A percentile compares a stretch with the other conserved stretches of the same genome.
Evolutionary conservation across 2,113 vertebrate genomes (phyloP).

Genomic region (Kryptolebias marmoratus): DNA sequence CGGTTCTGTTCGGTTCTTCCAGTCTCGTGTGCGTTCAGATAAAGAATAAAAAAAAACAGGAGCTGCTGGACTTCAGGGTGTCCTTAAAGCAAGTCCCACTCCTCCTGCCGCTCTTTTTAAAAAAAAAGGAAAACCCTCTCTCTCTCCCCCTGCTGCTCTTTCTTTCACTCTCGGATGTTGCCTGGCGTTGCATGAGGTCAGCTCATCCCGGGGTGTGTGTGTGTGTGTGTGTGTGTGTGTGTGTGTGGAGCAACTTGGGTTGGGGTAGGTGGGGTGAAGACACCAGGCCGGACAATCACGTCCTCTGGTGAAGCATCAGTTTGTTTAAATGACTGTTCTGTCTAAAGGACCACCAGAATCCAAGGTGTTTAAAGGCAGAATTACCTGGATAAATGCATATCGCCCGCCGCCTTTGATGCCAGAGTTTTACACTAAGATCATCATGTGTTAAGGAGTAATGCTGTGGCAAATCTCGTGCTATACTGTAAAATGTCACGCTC

Average conservation of each 20-base stretch:
- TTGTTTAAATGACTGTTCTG: no score
- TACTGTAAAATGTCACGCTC: no score
- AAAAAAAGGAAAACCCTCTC: conserved; percentile 48
- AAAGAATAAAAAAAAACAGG: conserved; percentile 34
- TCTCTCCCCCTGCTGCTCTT: conserved; percentile 27
- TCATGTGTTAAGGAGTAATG: no score
- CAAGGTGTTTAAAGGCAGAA: no score
- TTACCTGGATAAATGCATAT: no score
- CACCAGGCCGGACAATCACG: no score
- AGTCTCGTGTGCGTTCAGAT: conserved; percentile 63
- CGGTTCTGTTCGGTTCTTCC: conserved; percentile 64
- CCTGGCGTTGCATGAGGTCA: conserved; percentile 77
- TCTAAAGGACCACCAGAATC: no score
- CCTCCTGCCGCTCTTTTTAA: conserved; percentile 66
- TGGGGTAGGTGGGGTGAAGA: no score
- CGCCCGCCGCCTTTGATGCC: no score
- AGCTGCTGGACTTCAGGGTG: conserved; percentile 64
- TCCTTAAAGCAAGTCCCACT: conserved; percentile 70
- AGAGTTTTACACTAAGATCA: no score
- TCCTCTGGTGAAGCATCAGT: no score
- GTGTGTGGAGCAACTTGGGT: neutral
- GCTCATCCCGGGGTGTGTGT: conserved; percentile 75
- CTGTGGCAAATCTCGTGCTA: no score
- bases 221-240: conserved; percentile 9
- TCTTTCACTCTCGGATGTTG: conserved; percentile 62